These are phyloP conservation scores for Enoplosus armatus DNA, from an alignment of 2,797 vertebrate species.

Conservation along the genomic window DNA sequence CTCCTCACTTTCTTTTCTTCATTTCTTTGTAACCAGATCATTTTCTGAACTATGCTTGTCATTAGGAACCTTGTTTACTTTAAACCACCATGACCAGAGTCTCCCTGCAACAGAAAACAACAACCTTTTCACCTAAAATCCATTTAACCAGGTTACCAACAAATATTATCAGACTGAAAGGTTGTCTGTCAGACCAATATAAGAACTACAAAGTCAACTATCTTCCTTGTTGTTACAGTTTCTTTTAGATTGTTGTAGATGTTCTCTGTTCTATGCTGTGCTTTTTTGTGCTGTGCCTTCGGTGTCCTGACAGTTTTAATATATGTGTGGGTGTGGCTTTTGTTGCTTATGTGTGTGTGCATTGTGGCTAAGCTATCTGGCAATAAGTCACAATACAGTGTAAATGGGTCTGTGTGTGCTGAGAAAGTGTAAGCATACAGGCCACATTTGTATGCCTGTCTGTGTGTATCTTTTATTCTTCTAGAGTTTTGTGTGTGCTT, in stretches of 20 bases:
- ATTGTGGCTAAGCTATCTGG: slow-evolving; percentile 5
- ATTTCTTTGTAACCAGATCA: not conserved
- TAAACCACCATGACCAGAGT: not conserved
- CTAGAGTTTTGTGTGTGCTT: slow-evolving; percentile 19
- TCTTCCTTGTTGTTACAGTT: not conserved
- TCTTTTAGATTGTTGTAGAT: not conserved
- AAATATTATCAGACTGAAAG: not conserved
- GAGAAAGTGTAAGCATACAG: not conserved
- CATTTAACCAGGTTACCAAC: not conserved
- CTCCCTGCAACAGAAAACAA: not conserved
- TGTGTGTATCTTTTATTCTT: slow-evolving; percentile 17
- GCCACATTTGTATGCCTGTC: not conserved
- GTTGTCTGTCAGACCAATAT: not conserved
- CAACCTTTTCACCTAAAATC: not conserved
- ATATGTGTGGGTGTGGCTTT: slow-evolving; percentile 16
- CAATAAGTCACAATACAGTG: not conserved
- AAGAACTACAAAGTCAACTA: not conserved
- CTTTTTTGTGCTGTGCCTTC: not conserved
- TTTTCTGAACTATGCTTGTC: not conserved
- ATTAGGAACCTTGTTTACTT: not conserved
- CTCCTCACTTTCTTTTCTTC: not conserved
- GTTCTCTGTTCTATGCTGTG: too few species aligned
- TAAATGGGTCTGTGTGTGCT: slow-evolving; percentile 11
- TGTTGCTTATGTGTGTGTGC: slow-evolving; percentile 14
- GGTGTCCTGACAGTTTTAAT: slow-evolving; percentile 3